Conservation (phyloP, 2,113 vertebrate species). For the Hystrix brachyura region DNA sequence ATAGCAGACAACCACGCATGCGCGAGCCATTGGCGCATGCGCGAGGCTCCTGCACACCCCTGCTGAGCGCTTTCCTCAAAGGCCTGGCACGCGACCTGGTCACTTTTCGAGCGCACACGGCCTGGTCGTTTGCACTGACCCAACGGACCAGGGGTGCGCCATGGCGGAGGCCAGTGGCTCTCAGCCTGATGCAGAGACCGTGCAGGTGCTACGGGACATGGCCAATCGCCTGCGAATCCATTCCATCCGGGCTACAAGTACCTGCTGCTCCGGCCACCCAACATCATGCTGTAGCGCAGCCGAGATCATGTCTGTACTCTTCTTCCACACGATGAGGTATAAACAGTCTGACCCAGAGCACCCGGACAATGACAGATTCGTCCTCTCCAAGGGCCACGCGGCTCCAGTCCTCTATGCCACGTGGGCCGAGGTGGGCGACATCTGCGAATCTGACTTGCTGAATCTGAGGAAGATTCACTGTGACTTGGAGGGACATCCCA, state of each 20-base stretch:
- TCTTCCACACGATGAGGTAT: constrained; percentile 93
- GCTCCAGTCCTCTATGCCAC: constrained; percentile 91
- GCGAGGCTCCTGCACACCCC: background rate
- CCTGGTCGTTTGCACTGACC: too few species aligned
- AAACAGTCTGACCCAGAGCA: constrained; percentile 88
- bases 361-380: constrained; percentile 91
- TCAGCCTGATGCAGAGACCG: constrained; percentile 87
- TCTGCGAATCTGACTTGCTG: constrained; percentile 89
- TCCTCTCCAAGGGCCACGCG: constrained; percentile 92
- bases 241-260: constrained; percentile 91
- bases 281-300: constrained; percentile 93
- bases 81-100: fast-evolving
- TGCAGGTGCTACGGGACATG: constrained; percentile 90
- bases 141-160: background rate
- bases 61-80: background rate
- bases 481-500: constrained; percentile 93
- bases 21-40: background rate
- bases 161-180: constrained; percentile 72
- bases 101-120: background rate
- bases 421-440: constrained; percentile 90
- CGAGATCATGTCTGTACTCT: constrained; percentile 92
- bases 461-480: constrained; percentile 90
- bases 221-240: constrained; percentile 91
- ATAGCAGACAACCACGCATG: fast-evolving
- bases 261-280: constrained; percentile 91